Evolutionary conservation across 2,888 invertebrate species (phyloP).

Genomic region (Trichogramma evanescens): DNA sequence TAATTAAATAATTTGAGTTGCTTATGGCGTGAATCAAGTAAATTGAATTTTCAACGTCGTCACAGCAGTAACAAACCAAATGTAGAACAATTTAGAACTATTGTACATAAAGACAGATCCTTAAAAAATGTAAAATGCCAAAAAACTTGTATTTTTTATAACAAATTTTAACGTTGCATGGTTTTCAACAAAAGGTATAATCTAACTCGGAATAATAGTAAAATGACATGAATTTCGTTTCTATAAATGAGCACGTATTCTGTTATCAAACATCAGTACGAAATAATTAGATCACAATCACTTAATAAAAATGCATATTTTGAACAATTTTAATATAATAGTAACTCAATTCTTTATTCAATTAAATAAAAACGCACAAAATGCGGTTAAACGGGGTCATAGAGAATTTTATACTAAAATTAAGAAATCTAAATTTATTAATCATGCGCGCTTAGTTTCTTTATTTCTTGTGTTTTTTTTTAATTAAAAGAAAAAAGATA

Average conservation of each 20-base stretch:
- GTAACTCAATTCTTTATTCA: slow-evolving; percentile 11
- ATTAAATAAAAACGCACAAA: slow-evolving; percentile 13
- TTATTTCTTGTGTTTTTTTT: slow-evolving; percentile 21
- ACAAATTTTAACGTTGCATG: no score
- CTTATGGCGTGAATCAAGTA: no score
- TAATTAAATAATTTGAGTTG: no score
- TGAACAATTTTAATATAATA: slow-evolving; percentile 19
- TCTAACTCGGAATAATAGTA: not conserved
- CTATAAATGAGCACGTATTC: slow-evolving; percentile 12
- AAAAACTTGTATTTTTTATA: no score
- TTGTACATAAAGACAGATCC: not conserved
- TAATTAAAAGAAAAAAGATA: slow-evolving; percentile 22
- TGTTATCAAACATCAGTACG: slow-evolving; percentile 14
- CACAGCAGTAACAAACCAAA: no score
- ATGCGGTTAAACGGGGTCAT: slow-evolving; percentile 14
- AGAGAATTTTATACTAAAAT: slow-evolving; percentile 26
- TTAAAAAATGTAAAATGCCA: slow-evolving; percentile 1
- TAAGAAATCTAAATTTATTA: slow-evolving; percentile 19
- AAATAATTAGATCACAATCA: slow-evolving; percentile 23
- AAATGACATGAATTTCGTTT: slow-evolving; percentile 15
- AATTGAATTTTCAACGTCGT: no score
- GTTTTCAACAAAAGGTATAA: no score
- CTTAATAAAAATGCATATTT: slow-evolving; percentile 23
- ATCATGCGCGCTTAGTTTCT: slow-evolving; percentile 15
- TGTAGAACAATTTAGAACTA: no score